These are phyloP conservation scores for Simalia tracyae DNA, from an alignment of 2,797 vertebrate genomes.

Conservation along the genomic window DNA sequence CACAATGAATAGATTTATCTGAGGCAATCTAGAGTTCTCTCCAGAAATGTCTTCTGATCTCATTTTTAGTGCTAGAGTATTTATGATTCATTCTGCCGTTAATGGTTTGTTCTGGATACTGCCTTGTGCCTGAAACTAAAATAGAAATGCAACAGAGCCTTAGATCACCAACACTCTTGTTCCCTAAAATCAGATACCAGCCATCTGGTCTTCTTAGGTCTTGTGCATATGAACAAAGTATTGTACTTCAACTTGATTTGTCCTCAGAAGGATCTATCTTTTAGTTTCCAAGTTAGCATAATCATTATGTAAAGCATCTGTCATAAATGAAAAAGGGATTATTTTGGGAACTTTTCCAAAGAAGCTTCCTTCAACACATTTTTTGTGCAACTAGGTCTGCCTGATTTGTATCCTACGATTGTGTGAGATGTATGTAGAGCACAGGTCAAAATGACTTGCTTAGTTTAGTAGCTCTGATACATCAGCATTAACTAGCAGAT, in stretches of 20 bases:
- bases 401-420: background rate
- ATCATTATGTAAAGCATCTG: background rate
- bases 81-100: background rate
- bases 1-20: background rate
- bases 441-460: background rate
- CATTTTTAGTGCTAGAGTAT: background rate
- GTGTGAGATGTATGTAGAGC: background rate
- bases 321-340: background rate
- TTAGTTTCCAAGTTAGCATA: background rate
- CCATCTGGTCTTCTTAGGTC: background rate
- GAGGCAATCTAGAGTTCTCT: background rate
- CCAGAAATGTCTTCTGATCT: background rate
- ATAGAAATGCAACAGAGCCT: background rate
- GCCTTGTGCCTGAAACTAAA: slow-evolving; percentile 1
- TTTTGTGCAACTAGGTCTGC: background rate
- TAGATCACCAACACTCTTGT: background rate
- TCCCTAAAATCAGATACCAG: background rate
- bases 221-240: background rate
- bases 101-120: background rate
- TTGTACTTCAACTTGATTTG: background rate
- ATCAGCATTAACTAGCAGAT: background rate
- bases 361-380: background rate
- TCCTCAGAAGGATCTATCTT: background rate
- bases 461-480: background rate
- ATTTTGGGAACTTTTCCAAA: background rate